Base-by-base conservation (phyloP, 2,113 vertebrate species). In the Empidonax alnorum region DNA sequence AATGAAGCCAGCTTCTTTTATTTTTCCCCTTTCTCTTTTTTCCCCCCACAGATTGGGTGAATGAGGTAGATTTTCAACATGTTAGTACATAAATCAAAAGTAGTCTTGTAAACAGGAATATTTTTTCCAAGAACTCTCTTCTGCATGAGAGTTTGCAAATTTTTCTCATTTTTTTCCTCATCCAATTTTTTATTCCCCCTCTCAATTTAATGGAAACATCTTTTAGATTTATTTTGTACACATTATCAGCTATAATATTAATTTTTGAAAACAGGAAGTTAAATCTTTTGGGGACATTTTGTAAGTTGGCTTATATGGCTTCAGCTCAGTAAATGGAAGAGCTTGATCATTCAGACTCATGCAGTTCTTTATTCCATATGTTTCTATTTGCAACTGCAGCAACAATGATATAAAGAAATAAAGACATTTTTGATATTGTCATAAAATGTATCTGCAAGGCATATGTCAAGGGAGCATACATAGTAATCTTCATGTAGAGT, bases 1-100 rank as follows among this genome's bases (percentile, higher is more conserved):
- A 98, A 97, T 96, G 93, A 97, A 97, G 96, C 97, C 97, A 94
- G 96, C 84, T 97, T 97, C 90, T 87, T 84, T 86, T 72, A 63
- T 93, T 91, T 96, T 96, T 90, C 14, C 44, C 37, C 33, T 76
- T 89, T 59, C 76, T 83, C 56, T 90, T 78, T 69, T 5, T 18
- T 17, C 24, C 21, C 90, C 93, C 89, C 93, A 35, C 83, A 96
- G 96, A 96, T 44, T 95, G 80, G 39, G 52, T 46, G 82, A 82
- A 71, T 93, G 83, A 94, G 84, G 59, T 93, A 93, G 58, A 80
- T 94, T 97, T 93, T 92, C 91, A 95, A 7, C 42, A 78, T 83
- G 96, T 90, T 88, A 89, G 84, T 94, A 39, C 49, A 81, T 94
- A 92, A 97, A 96, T 96, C 90, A 96, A 95, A 97, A 78, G 46